A percentile compares a stretch with the other conserved stretches of the same genome.
phyloP scores from a whole-genome alignment of 1,140 invertebrate genomes.

The Radopholus similis region DNA sequence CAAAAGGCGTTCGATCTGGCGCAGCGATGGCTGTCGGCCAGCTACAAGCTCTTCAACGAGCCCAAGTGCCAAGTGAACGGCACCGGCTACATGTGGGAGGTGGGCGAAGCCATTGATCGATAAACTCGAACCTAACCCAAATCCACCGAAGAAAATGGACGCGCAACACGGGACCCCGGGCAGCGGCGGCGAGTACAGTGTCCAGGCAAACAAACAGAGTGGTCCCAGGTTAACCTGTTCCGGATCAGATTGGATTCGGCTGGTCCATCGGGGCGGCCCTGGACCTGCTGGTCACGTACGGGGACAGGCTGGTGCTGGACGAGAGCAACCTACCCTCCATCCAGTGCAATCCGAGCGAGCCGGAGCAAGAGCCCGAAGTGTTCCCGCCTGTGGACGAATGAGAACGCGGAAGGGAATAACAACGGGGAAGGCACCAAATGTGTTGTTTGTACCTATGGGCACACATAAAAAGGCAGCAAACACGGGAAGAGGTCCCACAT shows the following conservation, averaged over 20 bases:
- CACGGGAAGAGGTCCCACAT: too few relatives aligned
- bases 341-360: neutral
- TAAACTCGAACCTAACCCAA: too few relatives aligned
- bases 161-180: neutral
- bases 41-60: neutral
- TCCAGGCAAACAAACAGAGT: neutral
- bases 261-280: conserved; percentile 7
- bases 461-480: too few relatives aligned
- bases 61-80: too few relatives aligned
- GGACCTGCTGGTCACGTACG: conserved; percentile 14
- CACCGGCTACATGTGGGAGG: conserved; percentile 8
- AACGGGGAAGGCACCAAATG: too few relatives aligned
- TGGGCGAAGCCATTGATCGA: neutral
- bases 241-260: conserved; percentile 7
- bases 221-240: neutral
- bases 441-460: too few relatives aligned
- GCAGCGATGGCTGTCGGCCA: conserved; percentile 6
- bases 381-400: too few relatives aligned
- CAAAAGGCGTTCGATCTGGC: conserved; percentile 13
- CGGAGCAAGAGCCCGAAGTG: neutral
- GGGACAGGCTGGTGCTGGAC: neutral
- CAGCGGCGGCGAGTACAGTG: conserved; percentile 7
- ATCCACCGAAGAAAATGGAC: too few relatives aligned
- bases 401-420: too few relatives aligned
- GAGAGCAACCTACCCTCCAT: neutral